phyloP scores from a whole-genome alignment of 2,113 vertebrate genomes.

The Pseudopodoces humilis region DNA sequence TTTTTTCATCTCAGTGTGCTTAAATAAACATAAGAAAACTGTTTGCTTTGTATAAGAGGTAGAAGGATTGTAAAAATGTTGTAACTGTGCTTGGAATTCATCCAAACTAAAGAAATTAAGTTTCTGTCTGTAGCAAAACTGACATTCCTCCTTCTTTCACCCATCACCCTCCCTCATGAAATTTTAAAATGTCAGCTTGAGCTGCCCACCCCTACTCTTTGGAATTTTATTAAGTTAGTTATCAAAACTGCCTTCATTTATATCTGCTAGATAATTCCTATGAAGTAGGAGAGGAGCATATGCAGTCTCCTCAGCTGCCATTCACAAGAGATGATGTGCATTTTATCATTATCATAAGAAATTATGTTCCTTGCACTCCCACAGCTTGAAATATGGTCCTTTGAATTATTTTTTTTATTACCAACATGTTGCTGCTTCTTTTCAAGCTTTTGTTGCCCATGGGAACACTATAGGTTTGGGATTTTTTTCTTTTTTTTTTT shows the following conservation, averaged over 20 bases:
- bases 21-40: conserved; percentile 52
- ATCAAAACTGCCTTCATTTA: conserved; percentile 28
- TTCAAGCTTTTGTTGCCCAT: background rate
- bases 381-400: background rate
- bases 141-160: background rate
- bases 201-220: background rate
- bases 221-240: conserved; percentile 21
- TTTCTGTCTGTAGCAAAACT: background rate
- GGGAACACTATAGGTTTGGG: background rate
- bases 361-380: background rate
- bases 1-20: conserved; percentile 40
- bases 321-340: background rate
- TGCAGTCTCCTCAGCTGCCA: background rate
- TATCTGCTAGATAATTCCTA: background rate
- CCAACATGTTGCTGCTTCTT: background rate
- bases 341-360: background rate
- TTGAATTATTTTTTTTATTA: background rate
- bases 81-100: background rate
- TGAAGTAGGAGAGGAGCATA: background rate
- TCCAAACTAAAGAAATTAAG: conserved; percentile 46
- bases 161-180: background rate
- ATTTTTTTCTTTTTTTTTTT: background rate
- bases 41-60: conserved; percentile 14
- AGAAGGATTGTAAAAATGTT: background rate
- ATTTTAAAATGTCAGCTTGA: conserved; percentile 11